Conservation (phyloP, 2,888 invertebrate species). For the Melanostoma mellinum region DNA sequence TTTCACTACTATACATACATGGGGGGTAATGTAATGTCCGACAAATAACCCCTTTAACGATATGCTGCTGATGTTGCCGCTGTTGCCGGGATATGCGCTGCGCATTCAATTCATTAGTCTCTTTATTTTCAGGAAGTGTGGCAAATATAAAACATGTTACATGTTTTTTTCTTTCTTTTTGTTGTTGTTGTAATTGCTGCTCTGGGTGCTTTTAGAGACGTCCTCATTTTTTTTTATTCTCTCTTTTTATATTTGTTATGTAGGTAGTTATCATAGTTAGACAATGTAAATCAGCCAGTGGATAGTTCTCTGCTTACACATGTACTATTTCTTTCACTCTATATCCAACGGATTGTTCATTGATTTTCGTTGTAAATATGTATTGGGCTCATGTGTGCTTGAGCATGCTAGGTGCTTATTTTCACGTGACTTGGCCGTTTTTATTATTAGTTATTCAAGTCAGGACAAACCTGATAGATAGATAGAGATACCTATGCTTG, state of each 20-base stretch:
- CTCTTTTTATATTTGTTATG: neutral
- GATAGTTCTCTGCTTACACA: no score
- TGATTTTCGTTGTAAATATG: slow-evolving; percentile 53
- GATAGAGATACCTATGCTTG: slow-evolving; percentile 17
- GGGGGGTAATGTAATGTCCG: slow-evolving; percentile 20
- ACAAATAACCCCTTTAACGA: slow-evolving; percentile 32
- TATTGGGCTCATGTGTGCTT: slow-evolving; percentile 1
- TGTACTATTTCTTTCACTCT: neutral
- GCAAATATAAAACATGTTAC: slow-evolving; percentile 11
- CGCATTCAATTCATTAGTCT: slow-evolving; percentile 28
- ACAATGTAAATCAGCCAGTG: neutral
- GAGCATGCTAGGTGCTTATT: neutral
- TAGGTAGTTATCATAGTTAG: slow-evolving; percentile 2
- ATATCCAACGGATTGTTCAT: slow-evolving; percentile 54
- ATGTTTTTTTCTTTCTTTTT: neutral
- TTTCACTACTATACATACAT: neutral
- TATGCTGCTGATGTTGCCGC: no score
- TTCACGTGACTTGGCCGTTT: slow-evolving; percentile 34
- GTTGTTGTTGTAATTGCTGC: neutral
- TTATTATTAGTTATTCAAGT: slow-evolving; percentile 5
- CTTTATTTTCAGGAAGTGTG: slow-evolving; percentile 4
- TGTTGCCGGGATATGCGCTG: slow-evolving; percentile 32
- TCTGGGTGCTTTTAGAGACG: neutral
- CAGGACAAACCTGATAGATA: slow-evolving; percentile 11
- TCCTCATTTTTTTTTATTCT: slow-evolving; percentile 3